These are phyloP conservation scores for Hirtodrosophila histrioides DNA, from an alignment of 2,888 invertebrate genomes.

Conservation along the genomic window DNA sequence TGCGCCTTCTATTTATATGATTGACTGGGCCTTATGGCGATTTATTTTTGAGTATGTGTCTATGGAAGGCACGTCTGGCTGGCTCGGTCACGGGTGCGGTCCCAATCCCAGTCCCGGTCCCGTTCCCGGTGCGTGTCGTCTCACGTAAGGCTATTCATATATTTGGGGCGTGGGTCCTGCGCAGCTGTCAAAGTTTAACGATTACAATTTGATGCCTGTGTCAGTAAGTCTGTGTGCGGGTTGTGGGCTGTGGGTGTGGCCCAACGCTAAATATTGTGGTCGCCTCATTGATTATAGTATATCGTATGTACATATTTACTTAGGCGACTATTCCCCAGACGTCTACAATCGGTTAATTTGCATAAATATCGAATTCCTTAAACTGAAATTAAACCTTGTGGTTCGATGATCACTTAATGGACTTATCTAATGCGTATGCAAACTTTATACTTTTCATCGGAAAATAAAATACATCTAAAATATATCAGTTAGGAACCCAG, in stretches of 20 bases:
- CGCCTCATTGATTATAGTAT: constrained; percentile 42
- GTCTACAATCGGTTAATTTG: constrained; percentile 3
- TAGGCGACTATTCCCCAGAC: constrained; percentile 1
- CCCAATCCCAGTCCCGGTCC: too few relatives aligned
- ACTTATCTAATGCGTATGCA: background rate
- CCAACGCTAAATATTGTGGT: constrained; percentile 42
- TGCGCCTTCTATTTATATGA: constrained; percentile 48
- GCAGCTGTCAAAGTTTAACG: constrained; percentile 39
- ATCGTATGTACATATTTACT: constrained; percentile 3
- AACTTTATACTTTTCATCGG: background rate
- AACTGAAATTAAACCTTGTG: background rate
- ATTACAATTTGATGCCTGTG: background rate
- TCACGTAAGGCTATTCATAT: constrained; percentile 7
- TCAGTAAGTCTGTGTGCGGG: background rate
- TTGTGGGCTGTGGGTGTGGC: constrained; percentile 34
- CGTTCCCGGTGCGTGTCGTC: background rate
- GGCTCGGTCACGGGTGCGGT: constrained; percentile 1
- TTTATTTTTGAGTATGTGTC: constrained; percentile 36
- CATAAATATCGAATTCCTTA: background rate
- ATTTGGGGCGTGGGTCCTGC: constrained; percentile 37
- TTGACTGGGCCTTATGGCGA: constrained; percentile 52
- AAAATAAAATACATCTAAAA: too few relatives aligned
- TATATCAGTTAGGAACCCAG: too few relatives aligned
- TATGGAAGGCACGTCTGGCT: constrained; percentile 9
- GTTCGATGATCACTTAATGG: too few relatives aligned